Conservation (phyloP, 2,113 vertebrate genomes). For the Cyprinus carpio region DNA sequence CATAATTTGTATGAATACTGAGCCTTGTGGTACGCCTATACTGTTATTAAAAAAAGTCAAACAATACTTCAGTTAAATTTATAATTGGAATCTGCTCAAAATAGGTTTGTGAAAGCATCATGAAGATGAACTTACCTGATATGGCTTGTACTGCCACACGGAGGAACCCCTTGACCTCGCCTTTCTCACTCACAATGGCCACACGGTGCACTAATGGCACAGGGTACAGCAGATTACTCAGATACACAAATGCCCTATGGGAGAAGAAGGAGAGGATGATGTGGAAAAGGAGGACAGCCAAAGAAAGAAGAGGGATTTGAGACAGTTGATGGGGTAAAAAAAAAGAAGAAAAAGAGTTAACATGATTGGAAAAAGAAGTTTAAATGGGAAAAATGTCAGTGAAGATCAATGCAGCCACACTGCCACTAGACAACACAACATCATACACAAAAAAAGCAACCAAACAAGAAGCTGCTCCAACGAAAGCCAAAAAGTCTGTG, state of each 20-base stretch:
- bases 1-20: not conserved
- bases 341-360: not conserved
- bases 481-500: conserved; percentile 63
- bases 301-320: conserved; percentile 2
- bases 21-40: not conserved
- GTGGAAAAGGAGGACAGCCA: not conserved
- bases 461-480: conserved; percentile 68
- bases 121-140: conserved; percentile 79
- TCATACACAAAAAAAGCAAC: conserved; percentile 74
- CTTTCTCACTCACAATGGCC: conserved; percentile 96
- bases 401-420: conserved; percentile 32
- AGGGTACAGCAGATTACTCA: conserved; percentile 96
- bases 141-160: conserved; percentile 95
- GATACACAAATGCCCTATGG: conserved; percentile 93
- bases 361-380: conserved; percentile 22
- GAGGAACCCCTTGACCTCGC: conserved; percentile 96
- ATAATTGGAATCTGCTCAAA: not conserved
- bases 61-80: no score
- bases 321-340: conserved; percentile 45
- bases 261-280: conserved; percentile 46
- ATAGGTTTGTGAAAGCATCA: not conserved
- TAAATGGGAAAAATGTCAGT: not conserved
- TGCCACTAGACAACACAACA: conserved; percentile 65
- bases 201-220: conserved; percentile 95
- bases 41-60: not conserved